A percentile compares a stretch with the other conserved stretches of the same genome.
Evolutionary conservation across 2,888 invertebrate species (phyloP).

Genomic region (Onchidella celtica): DNA sequence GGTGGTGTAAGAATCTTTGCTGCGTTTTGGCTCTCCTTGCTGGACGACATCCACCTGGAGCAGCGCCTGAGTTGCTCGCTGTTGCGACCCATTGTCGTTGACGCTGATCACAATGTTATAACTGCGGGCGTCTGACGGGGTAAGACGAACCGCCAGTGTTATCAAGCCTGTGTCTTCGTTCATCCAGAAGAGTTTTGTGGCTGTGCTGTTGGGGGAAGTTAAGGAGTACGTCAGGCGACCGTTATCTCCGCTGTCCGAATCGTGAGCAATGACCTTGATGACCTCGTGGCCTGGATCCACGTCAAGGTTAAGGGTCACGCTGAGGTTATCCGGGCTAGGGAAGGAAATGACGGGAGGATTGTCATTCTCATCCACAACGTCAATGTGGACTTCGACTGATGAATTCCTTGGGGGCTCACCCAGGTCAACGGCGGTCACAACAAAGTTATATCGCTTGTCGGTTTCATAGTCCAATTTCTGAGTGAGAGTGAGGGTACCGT

Average conservation of each 20-base stretch:
- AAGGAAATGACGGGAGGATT: constrained; percentile 55
- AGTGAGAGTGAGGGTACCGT: constrained; percentile 48
- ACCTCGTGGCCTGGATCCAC: constrained; percentile 54
- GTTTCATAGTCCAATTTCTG: constrained; percentile 50
- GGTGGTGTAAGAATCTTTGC: constrained; percentile 43
- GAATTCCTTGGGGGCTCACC: constrained; percentile 52
- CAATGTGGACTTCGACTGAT: constrained; percentile 48
- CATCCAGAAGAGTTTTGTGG: constrained; percentile 51
- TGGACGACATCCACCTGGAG: constrained; percentile 51
- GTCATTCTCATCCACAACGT: constrained; percentile 55
- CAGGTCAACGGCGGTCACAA: constrained; percentile 53
- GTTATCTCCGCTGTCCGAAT: constrained; percentile 54
- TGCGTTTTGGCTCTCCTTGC: background rate
- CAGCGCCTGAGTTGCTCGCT: constrained; percentile 53
- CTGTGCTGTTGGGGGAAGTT: constrained; percentile 40
- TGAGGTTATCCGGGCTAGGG: constrained; percentile 52
- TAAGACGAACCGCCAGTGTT: constrained; percentile 46
- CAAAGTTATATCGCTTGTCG: constrained; percentile 45
- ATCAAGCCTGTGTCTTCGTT: constrained; percentile 54
- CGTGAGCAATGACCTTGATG: constrained; percentile 54
- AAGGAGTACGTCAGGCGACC: constrained; percentile 53
- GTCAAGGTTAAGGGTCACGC: constrained; percentile 52
- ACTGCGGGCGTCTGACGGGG: constrained; percentile 44
- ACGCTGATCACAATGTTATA: constrained; percentile 56
- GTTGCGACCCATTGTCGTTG: constrained; percentile 54